Percentiles rank a stretch among this genome's conserved stretches.
Evolutionary conservation across 2,113 vertebrate species (phyloP).

Genomic region (Callorhinus ursinus): DNA sequence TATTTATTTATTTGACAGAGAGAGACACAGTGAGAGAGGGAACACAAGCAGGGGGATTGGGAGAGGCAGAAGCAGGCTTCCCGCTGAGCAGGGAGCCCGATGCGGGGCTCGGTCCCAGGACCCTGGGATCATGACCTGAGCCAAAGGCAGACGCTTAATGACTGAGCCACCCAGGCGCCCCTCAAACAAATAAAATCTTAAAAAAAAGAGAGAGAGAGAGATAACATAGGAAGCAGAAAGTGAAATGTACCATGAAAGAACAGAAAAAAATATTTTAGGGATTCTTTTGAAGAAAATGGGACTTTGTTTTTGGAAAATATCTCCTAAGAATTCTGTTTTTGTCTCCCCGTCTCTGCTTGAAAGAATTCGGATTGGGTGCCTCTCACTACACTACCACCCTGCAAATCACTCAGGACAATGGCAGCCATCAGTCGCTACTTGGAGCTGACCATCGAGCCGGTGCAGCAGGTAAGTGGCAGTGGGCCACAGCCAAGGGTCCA

Average conservation of each 20-base stretch:
- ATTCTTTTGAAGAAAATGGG: not conserved
- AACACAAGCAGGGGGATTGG: too few species aligned
- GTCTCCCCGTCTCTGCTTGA: not conserved
- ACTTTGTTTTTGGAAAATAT: not conserved
- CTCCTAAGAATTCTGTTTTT: constrained; percentile 7
- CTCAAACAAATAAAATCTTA: too few species aligned
- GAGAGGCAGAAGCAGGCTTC: too few species aligned
- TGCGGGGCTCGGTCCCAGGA: too few species aligned
- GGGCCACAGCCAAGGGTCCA: not conserved
- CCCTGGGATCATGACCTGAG: too few species aligned
- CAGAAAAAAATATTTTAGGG: not conserved
- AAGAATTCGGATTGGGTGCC: constrained; percentile 71
- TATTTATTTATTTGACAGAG: too few species aligned
- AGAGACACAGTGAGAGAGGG: too few species aligned
- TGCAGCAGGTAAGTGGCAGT: constrained; percentile 82
- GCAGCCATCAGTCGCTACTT: constrained; percentile 85
- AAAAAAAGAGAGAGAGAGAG: not conserved
- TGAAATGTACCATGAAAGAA: not conserved
- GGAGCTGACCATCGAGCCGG: constrained; percentile 85
- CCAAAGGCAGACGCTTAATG: too few species aligned
- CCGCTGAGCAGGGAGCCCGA: too few species aligned
- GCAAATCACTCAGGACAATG: constrained; percentile 71
- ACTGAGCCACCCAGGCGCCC: too few species aligned
- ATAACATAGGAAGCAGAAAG: not conserved
- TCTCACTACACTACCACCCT: constrained; percentile 69